These are phyloP conservation scores for Virgularia gustaviana DNA, from an alignment of 92 coral and sea anemone species.

Conservation along the genomic window DNA sequence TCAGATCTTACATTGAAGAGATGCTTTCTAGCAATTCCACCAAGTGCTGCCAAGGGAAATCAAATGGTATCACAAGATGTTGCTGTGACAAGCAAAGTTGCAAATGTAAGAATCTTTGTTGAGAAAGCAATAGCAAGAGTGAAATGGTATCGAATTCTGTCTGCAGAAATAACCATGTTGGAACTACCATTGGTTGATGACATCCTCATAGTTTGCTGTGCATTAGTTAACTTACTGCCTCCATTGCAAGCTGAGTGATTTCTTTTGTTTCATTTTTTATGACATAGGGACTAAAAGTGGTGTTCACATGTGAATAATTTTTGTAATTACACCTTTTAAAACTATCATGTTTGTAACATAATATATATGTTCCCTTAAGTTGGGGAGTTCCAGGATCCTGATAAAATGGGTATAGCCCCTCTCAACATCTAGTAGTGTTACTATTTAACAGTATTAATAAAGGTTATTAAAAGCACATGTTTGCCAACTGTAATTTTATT, in stretches of 20 bases:
- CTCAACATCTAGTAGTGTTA: too few species aligned
- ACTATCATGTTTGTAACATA: too few species aligned
- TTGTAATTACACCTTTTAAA: too few species aligned
- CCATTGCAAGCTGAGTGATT: constrained; percentile 17
- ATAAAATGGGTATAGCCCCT: too few species aligned
- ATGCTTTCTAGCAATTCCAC: constrained; percentile 30
- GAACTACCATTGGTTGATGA: constrained; percentile 26
- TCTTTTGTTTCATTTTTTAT: not conserved
- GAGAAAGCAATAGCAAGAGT: constrained; percentile 28
- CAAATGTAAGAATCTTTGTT: constrained; percentile 44
- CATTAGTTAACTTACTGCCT: constrained; percentile 10
- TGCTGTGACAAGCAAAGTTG: constrained; percentile 22
- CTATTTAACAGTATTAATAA: too few species aligned
- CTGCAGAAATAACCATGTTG: constrained; percentile 14
- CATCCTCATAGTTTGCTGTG: constrained; percentile 15
- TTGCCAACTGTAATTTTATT: not conserved
- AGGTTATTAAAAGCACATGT: too few species aligned
- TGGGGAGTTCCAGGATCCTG: too few species aligned
- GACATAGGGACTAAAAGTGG: not conserved
- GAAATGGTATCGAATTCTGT: constrained; percentile 19
- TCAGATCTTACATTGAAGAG: constrained; percentile 18
- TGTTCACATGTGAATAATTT: not conserved
- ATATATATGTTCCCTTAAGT: too few species aligned
- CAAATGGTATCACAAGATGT: constrained; percentile 21
- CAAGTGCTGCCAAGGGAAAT: constrained; percentile 31